These are phyloP conservation scores for Rhineura floridana DNA, from an alignment of 2,113 vertebrate genomes.

Conservation along the genomic window DNA sequence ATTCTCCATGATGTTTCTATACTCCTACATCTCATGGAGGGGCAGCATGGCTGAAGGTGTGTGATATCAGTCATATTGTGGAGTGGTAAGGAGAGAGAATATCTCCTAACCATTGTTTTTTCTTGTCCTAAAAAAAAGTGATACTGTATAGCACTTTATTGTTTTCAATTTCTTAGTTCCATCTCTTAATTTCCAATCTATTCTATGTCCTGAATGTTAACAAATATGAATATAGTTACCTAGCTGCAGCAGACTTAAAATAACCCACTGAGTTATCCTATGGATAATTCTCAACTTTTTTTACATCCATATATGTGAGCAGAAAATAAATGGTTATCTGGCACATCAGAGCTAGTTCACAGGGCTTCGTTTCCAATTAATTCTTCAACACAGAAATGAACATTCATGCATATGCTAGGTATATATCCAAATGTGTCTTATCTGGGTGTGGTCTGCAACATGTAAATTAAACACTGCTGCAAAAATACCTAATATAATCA, in stretches of 20 bases:
- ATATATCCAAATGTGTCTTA: background rate
- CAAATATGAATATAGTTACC: background rate
- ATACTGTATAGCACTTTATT: background rate
- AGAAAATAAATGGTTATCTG: background rate
- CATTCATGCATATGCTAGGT: background rate
- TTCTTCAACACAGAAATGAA: background rate
- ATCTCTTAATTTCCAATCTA: background rate
- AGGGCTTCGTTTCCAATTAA: background rate
- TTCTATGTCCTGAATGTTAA: background rate
- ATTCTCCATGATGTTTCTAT: no score
- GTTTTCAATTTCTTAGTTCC: background rate
- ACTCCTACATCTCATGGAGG: background rate
- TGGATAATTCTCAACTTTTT: background rate
- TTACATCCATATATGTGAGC: accelerated
- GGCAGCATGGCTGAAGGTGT: background rate
- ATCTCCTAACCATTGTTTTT: background rate
- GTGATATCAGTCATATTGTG: background rate
- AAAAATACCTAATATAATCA: background rate
- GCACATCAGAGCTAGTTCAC: accelerated
- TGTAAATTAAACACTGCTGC: background rate
- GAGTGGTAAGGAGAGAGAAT: background rate
- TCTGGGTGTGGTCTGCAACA: background rate
- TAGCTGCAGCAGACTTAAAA: background rate
- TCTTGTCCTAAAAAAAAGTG: background rate
- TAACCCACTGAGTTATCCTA: background rate